phyloP scores from a whole-genome alignment of 1,140 invertebrate species.

The Drosophila busckii region DNA sequence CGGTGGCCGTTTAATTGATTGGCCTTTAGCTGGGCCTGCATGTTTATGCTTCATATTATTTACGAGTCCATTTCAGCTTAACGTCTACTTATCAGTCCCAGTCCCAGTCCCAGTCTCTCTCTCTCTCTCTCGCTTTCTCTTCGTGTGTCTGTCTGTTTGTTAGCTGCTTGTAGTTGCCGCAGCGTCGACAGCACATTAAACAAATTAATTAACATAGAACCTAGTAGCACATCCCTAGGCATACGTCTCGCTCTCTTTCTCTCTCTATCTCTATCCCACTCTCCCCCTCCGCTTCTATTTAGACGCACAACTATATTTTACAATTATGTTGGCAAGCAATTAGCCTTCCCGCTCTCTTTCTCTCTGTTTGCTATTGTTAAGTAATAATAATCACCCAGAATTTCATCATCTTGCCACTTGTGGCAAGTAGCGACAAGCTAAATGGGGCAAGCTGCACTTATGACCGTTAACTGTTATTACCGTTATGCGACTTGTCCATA shows the following conservation, averaged over 20 bases:
- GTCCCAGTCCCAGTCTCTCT: conserved; percentile 1
- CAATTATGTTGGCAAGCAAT: conserved; percentile 50
- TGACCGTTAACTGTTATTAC: too few relatives aligned
- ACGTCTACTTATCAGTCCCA: conserved; percentile 47
- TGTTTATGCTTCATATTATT: conserved; percentile 30
- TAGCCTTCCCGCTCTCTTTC: too few relatives aligned
- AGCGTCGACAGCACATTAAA: conserved; percentile 60
- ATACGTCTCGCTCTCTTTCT: neutral
- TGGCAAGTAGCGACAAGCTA: too few relatives aligned
- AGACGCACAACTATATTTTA: conserved; percentile 31
- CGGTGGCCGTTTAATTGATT: conserved; percentile 56
- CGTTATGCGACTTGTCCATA: too few relatives aligned
- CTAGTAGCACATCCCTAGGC: too few relatives aligned
- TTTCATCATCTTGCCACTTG: conserved; percentile 33
- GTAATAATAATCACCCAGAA: conserved; percentile 37
- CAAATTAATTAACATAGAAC: conserved; percentile 74
- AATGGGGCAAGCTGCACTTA: too few relatives aligned
- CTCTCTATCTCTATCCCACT: neutral
- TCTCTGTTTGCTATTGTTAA: conserved; percentile 39
- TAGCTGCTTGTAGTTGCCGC: neutral
- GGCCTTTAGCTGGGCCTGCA: conserved; percentile 28
- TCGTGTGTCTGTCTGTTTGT: conserved; percentile 5
- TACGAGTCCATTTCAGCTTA: conserved; percentile 45
- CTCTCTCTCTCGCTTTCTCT: neutral
- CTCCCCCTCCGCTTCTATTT: neutral